Conservation (phyloP, 2,888 invertebrate genomes). For the Peribatodes rhomboidaria region DNA sequence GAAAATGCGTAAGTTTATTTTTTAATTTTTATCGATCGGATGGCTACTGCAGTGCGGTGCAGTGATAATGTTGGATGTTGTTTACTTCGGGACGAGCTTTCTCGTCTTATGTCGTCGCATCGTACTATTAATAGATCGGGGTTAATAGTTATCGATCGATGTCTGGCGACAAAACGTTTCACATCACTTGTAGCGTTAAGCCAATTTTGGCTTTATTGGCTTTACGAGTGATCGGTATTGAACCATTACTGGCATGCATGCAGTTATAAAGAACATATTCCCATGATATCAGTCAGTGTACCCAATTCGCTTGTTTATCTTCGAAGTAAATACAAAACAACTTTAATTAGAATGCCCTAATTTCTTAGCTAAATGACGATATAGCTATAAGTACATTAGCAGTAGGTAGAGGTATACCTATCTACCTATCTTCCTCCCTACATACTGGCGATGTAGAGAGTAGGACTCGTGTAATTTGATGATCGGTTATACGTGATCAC, state of each 20-base stretch:
- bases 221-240: not conserved
- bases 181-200: constrained; percentile 24
- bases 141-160: constrained; percentile 61
- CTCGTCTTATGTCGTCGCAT: constrained; percentile 53
- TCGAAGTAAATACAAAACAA: not conserved
- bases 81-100: constrained; percentile 66
- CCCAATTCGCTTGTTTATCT: not conserved
- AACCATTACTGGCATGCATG: not conserved
- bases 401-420: too few relatives aligned
- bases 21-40: constrained; percentile 71
- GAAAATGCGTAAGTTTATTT: constrained; percentile 65
- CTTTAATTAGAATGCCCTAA: not conserved
- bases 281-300: too few relatives aligned
- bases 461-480: not conserved
- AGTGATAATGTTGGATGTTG: constrained; percentile 64
- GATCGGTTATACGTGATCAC: constrained; percentile 2
- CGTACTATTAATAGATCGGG: constrained; percentile 58
- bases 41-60: constrained; percentile 72
- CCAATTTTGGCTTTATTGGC: constrained; percentile 17
- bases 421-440: not conserved
- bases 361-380: not conserved
- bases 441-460: not conserved
- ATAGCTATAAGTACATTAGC: too few relatives aligned
- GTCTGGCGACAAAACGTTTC: constrained; percentile 41
- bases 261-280: too few relatives aligned